Evolutionary conservation across 2,113 vertebrate genomes (phyloP), one percentile per base, ranked within the genome.

Genomic region (Ceuthmochares aereus): DNA sequence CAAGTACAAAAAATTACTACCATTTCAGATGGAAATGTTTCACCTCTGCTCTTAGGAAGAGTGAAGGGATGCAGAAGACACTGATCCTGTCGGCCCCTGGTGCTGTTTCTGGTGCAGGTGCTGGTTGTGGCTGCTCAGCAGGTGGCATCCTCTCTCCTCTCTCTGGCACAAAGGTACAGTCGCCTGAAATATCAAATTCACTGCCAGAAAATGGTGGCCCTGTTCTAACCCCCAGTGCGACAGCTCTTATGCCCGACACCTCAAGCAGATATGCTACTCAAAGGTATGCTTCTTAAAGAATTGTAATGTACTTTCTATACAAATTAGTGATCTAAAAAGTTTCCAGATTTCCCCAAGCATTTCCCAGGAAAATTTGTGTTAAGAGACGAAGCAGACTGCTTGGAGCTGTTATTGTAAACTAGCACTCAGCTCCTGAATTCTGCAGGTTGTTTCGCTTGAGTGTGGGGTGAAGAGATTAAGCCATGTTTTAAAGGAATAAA

Each of bases 371-470:
- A 80, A 85, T 5, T 43, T 34, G 19, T 75, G 23, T 34, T 75
- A 20, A n/a, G 25, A 69, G 18, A 80, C 42, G 63, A 52, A 52
- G 55, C 51, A n/a, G 40, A 27, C 32, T 40, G 43, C 43, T 62
- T 26, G 27, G 29, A 85, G 37, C 68, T 59, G 23, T 69, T 56
- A 19, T 9, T 74, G n/a, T 51, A 42, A 19, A 9, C 26, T 37
- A 45, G 51, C 30, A 3, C n/a, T 64, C 26, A 11, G 43, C 37
- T 72, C 25, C 43, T 62, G 29, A 0, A 0, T 49, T 72, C 63
- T 70, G 37, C 55, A 72, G 30, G 16, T n/a, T 2, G 0, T 59
- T 49, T 64, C 42, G 26, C 3, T 0, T n/a, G 34, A 67, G 7
- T 30, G 14, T 14, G 43, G 27, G 16, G 23, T 43, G 47, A 67